These are phyloP conservation scores for Pogonognathellus flavescens DNA, from an alignment of 1,140 invertebrate genomes.

Conservation along the genomic window DNA sequence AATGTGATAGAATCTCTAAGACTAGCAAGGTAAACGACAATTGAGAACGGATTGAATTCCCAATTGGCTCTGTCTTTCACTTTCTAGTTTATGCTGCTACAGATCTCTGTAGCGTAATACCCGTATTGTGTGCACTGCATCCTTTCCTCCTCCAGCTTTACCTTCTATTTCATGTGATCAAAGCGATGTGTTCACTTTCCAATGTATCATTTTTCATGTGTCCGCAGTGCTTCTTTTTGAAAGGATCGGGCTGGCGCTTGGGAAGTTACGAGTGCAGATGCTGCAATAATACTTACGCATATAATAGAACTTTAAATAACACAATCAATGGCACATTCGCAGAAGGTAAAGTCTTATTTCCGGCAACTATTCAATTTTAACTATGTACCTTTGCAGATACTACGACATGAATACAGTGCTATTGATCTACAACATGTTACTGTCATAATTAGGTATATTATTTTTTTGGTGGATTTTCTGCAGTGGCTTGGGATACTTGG, in stretches of 20 bases:
- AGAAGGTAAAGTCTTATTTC: constrained; percentile 29
- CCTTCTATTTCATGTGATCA: neutral
- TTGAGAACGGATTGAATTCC: too few species aligned
- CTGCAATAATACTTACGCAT: constrained; percentile 49
- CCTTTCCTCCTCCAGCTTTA: constrained; percentile 1
- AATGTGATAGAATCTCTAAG: constrained; percentile 58
- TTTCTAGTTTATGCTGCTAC: too few species aligned
- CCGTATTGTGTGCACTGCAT: neutral
- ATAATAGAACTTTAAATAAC: constrained; percentile 53
- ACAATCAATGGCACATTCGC: constrained; percentile 53
- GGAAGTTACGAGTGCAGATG: constrained; percentile 66
- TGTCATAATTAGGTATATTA: too few species aligned
- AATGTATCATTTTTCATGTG: constrained; percentile 2
- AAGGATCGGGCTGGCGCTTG: constrained; percentile 49
- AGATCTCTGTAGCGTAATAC: too few species aligned
- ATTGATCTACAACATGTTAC: too few species aligned
- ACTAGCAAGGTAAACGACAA: constrained; percentile 11
- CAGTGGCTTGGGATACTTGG: constrained; percentile 58
- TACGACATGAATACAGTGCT: too few species aligned
- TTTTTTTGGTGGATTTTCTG: neutral
- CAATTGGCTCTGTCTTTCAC: too few species aligned
- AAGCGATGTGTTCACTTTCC: neutral
- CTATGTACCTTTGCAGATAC: too few species aligned
- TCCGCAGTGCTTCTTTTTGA: constrained; percentile 60
- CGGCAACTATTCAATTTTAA: too few species aligned